A percentile compares a stretch with the other conserved stretches of the same genome.
These are phyloP conservation scores for Capromys pilorides DNA, from an alignment of 2,797 vertebrate genomes.

Conservation along the genomic window DNA sequence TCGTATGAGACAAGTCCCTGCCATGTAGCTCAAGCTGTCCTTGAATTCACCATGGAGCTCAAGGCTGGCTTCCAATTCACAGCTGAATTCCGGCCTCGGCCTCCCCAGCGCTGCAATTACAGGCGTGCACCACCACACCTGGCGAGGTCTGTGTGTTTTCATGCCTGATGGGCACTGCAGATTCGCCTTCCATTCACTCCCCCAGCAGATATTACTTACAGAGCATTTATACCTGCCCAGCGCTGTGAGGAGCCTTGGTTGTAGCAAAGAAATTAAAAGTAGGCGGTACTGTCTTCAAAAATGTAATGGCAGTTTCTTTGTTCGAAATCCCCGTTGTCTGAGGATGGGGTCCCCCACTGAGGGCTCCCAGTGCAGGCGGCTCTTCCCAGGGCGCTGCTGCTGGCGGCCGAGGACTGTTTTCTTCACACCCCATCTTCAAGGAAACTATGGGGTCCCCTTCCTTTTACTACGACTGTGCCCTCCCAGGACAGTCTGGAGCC, in stretches of 20 bases:
- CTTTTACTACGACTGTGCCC: neutral
- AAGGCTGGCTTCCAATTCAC: neutral
- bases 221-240: neutral
- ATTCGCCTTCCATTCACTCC: neutral
- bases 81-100: neutral
- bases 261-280: neutral
- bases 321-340: neutral
- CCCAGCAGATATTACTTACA: neutral
- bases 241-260: neutral
- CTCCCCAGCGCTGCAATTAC: neutral
- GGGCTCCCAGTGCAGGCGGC: rapidly evolving
- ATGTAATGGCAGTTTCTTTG: neutral
- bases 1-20: neutral
- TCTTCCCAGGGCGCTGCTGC: rapidly evolving
- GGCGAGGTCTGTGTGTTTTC: no score
- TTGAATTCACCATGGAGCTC: neutral
- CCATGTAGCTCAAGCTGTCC: neutral
- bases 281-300: neutral
- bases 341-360: neutral
- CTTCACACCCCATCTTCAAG: neutral
- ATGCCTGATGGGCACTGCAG: neutral
- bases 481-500: neutral
- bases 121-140: neutral
- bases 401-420: neutral
- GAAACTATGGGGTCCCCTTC: neutral